Percentiles rank a stretch among this genome's conserved stretches.
Evolutionary conservation across 2,888 invertebrate species (phyloP).

Genomic region (Allygus modestus): DNA sequence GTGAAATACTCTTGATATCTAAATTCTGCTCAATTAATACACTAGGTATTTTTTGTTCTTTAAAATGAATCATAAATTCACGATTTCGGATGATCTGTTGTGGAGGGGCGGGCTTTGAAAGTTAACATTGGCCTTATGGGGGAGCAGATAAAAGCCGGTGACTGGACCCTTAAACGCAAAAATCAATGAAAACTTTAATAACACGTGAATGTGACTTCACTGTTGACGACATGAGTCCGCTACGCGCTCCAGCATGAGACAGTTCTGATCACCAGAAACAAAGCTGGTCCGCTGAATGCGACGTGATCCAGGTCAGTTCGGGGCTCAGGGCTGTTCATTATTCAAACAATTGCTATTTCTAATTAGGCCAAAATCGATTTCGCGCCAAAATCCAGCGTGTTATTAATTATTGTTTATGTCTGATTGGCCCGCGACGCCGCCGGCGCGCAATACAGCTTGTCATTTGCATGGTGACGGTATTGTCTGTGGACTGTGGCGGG

Average conservation of each 20-base stretch:
- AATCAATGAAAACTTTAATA: too few relatives aligned
- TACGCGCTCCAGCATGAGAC: neutral
- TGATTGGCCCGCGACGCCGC: slow-evolving; percentile 19
- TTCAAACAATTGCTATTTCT: slow-evolving; percentile 56
- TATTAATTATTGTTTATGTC: slow-evolving; percentile 55
- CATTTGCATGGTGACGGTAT: slow-evolving; percentile 45
- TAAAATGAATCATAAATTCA: too few relatives aligned
- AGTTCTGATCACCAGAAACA: neutral
- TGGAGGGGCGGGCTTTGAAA: too few relatives aligned
- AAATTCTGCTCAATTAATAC: too few relatives aligned
- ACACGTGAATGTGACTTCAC: too few relatives aligned
- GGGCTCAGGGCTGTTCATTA: slow-evolving; percentile 49
- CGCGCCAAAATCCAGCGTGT: slow-evolving; percentile 57
- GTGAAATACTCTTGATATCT: too few relatives aligned
- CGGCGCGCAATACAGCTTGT: neutral
- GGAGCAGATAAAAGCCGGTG: too few relatives aligned
- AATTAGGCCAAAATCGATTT: slow-evolving; percentile 58
- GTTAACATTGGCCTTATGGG: too few relatives aligned
- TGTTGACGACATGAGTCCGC: too few relatives aligned
- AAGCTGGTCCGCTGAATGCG: slow-evolving; percentile 21
- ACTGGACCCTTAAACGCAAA: too few relatives aligned
- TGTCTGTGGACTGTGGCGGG: neutral
- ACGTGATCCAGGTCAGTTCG: slow-evolving; percentile 35
- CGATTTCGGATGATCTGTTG: too few relatives aligned
- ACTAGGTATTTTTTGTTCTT: too few relatives aligned